phyloP scores from a whole-genome alignment of 2,888 invertebrate species.

The Druceiella hillmani region DNA sequence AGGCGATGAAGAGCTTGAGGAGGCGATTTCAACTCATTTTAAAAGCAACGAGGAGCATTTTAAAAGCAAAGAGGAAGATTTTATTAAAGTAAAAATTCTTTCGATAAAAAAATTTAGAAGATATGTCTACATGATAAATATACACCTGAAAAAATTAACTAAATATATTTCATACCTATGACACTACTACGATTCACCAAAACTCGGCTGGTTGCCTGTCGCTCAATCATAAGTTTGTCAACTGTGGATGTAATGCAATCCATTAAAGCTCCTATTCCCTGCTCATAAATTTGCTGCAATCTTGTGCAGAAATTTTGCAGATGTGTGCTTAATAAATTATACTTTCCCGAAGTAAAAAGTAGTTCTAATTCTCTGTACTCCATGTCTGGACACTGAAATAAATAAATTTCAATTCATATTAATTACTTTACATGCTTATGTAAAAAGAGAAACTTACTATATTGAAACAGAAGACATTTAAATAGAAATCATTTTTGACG shows the following conservation, averaged over 20 bases:
- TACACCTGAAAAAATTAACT: too few species aligned
- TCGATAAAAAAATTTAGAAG: neutral
- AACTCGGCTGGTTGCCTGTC: constrained; percentile 40
- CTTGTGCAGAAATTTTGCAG: constrained; percentile 56
- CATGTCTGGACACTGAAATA: constrained; percentile 68
- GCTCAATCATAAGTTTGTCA: constrained; percentile 55
- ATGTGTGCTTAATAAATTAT: constrained; percentile 51
- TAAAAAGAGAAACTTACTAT: too few species aligned
- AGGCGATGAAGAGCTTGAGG: too few species aligned
- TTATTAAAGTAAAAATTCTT: neutral
- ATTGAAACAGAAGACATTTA: too few species aligned
- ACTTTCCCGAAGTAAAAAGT: constrained; percentile 58
- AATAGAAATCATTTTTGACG: too few species aligned
- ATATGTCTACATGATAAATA: too few species aligned
- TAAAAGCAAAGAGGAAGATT: too few species aligned
- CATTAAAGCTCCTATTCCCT: constrained; percentile 60
- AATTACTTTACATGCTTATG: constrained; percentile 9
- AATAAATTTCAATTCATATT: constrained; percentile 13
- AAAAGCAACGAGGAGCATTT: too few species aligned
- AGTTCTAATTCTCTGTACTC: constrained; percentile 61
- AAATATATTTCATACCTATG: constrained; percentile 54
- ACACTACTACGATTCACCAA: constrained; percentile 62
- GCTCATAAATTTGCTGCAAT: constrained; percentile 52
- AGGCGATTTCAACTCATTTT: too few species aligned
- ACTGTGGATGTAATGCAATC: constrained; percentile 55